A percentile compares a stretch with the other conserved stretches of the same genome.
Evolutionary conservation across 2,797 vertebrate species (phyloP).

Genomic region (Alosa sapidissima): DNA sequence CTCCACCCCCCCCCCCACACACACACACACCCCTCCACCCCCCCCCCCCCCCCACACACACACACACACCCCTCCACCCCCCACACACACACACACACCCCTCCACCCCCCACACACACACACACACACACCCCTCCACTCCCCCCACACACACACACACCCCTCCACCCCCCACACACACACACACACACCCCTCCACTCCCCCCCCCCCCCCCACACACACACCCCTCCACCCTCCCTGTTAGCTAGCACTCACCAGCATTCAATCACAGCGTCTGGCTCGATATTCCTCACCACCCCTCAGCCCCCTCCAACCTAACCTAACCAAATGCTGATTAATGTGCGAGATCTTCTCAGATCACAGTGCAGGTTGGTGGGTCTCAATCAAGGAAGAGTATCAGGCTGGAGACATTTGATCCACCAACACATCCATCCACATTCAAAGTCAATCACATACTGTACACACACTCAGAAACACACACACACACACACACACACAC

Average conservation of each 20-base stretch:
- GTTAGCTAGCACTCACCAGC: conserved; percentile 62
- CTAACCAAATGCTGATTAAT: conserved; percentile 60
- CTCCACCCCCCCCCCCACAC: conserved; percentile 36
- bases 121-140: too few relatives aligned
- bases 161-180: conserved; percentile 36
- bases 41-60: too few relatives aligned
- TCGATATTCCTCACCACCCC: conserved; percentile 47
- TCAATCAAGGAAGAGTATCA: conserved; percentile 45
- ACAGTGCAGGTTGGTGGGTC: conserved; percentile 42
- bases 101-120: conserved; percentile 35
- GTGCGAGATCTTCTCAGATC: conserved; percentile 51
- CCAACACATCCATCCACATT: conserved; percentile 43
- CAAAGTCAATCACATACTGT: not conserved
- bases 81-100: too few relatives aligned
- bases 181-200: too few relatives aligned
- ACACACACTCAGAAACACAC: not conserved
- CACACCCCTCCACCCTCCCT: conserved; percentile 37
- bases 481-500: not conserved
- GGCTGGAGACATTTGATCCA: conserved; percentile 57
- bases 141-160: too few relatives aligned
- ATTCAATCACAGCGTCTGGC: conserved; percentile 63
- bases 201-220: too few relatives aligned
- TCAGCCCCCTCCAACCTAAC: conserved; percentile 41
- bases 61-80: too few relatives aligned
- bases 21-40: too few relatives aligned